Percentiles rank a stretch among this genome's conserved stretches.
phyloP scores from a whole-genome alignment of 2,888 invertebrate species.

The Rotaria socialis region DNA sequence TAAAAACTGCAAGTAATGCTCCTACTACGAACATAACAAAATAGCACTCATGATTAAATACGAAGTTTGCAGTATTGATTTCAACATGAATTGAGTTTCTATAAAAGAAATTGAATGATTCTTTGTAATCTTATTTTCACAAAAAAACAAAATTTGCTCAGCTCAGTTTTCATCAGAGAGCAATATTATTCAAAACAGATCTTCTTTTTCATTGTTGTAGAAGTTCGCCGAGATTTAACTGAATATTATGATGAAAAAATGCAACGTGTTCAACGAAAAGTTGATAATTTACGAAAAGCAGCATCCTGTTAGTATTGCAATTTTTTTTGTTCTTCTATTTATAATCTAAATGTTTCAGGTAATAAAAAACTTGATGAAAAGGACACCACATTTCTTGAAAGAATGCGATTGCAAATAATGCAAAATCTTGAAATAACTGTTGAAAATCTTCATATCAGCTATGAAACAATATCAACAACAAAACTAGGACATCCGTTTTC shows the following conservation, averaged over 20 bases:
- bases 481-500: slow-evolving; percentile 18
- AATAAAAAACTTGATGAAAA: slow-evolving; percentile 17
- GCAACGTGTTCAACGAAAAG: slow-evolving; percentile 14
- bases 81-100: too few species aligned
- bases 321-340: neutral
- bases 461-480: slow-evolving; percentile 53
- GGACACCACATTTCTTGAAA: neutral
- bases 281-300: slow-evolving; percentile 24
- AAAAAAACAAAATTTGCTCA: too few species aligned
- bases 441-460: slow-evolving; percentile 63
- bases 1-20: too few species aligned
- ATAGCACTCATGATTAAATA: too few species aligned
- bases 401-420: slow-evolving; percentile 59
- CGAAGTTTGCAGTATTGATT: too few species aligned
- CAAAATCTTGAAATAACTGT: slow-evolving; percentile 64
- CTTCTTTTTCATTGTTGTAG: neutral
- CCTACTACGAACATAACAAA: too few species aligned
- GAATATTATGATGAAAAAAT: neutral
- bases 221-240: neutral
- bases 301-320: neutral
- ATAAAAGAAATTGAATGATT: too few species aligned
- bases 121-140: too few species aligned
- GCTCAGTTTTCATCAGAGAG: too few species aligned
- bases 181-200: too few species aligned
- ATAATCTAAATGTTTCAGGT: neutral